Conservation (phyloP, 2,888 invertebrate genomes). For the Drosophila barbarae region DNA sequence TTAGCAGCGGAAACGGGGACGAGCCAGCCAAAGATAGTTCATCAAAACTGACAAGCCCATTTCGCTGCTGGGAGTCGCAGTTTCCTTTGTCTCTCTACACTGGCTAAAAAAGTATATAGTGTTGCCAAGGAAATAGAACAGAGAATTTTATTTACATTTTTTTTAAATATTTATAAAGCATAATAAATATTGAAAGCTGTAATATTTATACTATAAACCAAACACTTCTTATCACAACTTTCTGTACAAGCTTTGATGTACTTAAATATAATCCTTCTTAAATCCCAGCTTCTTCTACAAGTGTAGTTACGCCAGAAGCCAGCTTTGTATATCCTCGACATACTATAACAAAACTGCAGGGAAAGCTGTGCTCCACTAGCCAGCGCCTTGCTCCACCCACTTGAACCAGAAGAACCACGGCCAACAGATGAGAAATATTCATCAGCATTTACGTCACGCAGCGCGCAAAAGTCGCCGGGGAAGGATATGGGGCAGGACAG, state of each 20-base stretch:
- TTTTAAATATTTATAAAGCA: too few relatives aligned
- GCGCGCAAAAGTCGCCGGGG: conserved; percentile 50
- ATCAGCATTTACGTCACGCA: conserved; percentile 73
- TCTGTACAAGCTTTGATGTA: background rate
- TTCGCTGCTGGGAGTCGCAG: conserved; percentile 37
- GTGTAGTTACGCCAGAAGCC: conserved; percentile 14
- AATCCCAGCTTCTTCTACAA: background rate
- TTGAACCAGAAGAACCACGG: conserved; percentile 32
- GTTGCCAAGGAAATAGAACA: background rate
- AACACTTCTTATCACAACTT: background rate
- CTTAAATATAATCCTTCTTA: background rate
- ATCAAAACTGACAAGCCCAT: conserved; percentile 72
- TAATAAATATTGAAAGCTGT: too few relatives aligned
- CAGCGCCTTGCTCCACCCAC: conserved; percentile 7
- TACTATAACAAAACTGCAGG: conserved; percentile 59
- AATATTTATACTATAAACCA: background rate
- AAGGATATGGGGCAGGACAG: conserved; percentile 15
- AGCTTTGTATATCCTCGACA: conserved; percentile 45
- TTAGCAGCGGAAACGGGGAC: conserved; percentile 46
- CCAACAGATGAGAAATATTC: conserved; percentile 61
- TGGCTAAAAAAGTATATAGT: background rate
- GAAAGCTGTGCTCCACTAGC: conserved; percentile 15
- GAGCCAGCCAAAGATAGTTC: conserved; percentile 61
- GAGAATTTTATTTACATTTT: background rate
- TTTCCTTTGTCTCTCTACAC: conserved; percentile 1